Evolutionary conservation across 2,888 invertebrate species (phyloP).

Genomic region (Ypsolopha scabrella): DNA sequence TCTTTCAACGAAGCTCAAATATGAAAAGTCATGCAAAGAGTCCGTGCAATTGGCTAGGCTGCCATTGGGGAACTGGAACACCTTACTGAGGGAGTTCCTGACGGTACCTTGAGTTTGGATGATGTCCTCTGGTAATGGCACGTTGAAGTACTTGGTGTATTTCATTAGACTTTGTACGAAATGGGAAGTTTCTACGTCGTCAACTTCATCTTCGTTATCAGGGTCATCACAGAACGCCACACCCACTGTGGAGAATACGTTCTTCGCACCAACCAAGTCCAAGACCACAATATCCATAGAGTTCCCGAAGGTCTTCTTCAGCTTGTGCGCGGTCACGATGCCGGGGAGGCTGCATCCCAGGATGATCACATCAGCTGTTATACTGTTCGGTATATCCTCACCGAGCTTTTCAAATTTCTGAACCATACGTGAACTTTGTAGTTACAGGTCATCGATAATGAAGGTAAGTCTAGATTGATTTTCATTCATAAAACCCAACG

Average conservation of each 20-base stretch:
- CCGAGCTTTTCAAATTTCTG: not conserved
- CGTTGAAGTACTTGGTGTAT: constrained; percentile 38
- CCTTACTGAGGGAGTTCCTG: constrained; percentile 27
- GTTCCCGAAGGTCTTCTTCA: constrained; percentile 49
- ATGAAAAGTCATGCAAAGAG: constrained; percentile 44
- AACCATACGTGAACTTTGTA: no score
- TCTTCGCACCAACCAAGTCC: constrained; percentile 22
- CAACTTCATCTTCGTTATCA: constrained; percentile 10
- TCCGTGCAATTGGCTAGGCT: constrained; percentile 27
- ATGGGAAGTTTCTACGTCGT: not conserved
- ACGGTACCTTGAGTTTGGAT: constrained; percentile 22
- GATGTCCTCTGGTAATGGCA: constrained; percentile 40
- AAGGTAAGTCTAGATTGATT: no score
- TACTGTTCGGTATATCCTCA: not conserved
- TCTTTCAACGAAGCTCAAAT: constrained; percentile 38
- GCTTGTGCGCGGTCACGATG: constrained; percentile 52
- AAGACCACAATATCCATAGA: constrained; percentile 51
- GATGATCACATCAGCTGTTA: constrained; percentile 53
- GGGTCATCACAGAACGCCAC: constrained; percentile 34
- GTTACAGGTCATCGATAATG: no score
- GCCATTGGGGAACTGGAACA: constrained; percentile 47
- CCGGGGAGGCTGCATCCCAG: constrained; percentile 57
- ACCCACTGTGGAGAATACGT: constrained; percentile 25
- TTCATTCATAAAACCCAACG: no score
- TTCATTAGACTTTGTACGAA: constrained; percentile 17